phyloP scores from a whole-genome alignment of 2,113 vertebrate genomes.

The Acrocephalus kingi region DNA sequence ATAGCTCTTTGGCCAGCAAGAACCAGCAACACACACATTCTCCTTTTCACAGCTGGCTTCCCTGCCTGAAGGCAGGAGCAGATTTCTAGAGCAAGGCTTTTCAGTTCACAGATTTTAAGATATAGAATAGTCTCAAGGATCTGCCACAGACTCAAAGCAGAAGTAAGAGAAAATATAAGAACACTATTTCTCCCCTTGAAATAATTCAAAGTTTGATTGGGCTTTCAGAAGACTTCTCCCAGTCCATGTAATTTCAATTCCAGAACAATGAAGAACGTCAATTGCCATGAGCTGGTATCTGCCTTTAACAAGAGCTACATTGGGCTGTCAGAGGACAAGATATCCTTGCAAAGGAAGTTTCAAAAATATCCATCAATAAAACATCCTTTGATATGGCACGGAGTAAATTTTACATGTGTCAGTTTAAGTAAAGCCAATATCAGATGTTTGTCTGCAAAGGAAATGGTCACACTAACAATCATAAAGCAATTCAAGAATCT shows the following conservation, averaged over 20 bases:
- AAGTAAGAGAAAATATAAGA: neutral
- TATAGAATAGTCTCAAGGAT: neutral
- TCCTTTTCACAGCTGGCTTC: neutral
- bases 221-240: neutral
- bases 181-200: neutral
- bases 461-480: neutral
- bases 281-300: neutral
- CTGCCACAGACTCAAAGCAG: neutral
- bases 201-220: neutral
- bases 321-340: neutral
- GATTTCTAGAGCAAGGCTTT: neutral
- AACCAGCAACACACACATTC: neutral
- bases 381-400: neutral
- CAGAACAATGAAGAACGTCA: neutral
- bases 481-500: constrained; percentile 37
- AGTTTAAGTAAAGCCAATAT: neutral
- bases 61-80: neutral
- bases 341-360: neutral
- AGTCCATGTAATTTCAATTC: neutral
- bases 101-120: neutral
- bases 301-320: neutral
- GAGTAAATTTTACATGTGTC: neutral
- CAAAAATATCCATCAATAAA: neutral
- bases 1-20: neutral
- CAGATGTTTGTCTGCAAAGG: neutral